A percentile compares a stretch with the other conserved stretches of the same genome.
Evolutionary conservation across 2,797 vertebrate species (phyloP).

Genomic region (Anolis apletophallus): DNA sequence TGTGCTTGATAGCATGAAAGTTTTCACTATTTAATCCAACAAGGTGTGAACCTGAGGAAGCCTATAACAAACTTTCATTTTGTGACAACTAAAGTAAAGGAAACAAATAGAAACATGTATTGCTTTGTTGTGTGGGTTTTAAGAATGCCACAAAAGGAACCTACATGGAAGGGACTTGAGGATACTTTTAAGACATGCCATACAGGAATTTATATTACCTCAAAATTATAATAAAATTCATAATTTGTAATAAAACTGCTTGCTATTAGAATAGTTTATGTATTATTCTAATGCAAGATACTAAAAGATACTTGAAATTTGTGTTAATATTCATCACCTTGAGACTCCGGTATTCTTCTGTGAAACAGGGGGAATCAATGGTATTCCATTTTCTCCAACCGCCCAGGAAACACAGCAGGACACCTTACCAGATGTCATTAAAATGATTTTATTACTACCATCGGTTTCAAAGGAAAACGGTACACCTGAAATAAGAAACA

Average conservation of each 20-base stretch:
- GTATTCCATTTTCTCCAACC: conserved; percentile 85
- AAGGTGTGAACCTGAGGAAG: background rate
- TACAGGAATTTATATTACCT: background rate
- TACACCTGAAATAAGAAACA: conserved; percentile 80
- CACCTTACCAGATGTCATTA: conserved; percentile 96
- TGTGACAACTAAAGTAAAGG: background rate
- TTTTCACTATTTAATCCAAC: background rate
- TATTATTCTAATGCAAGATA: background rate
- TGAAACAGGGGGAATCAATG: conserved; percentile 85
- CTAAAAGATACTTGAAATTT: background rate
- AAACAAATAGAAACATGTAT: background rate
- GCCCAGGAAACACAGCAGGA: conserved; percentile 93
- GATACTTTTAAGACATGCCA: background rate
- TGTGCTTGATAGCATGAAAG: background rate
- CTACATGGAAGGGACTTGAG: background rate
- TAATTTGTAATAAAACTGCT: background rate
- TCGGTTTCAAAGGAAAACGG: conserved; percentile 93
- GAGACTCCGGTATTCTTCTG: conserved; percentile 80
- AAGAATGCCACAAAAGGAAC: background rate
- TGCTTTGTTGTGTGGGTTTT: background rate
- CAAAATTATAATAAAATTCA: background rate
- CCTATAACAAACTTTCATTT: background rate
- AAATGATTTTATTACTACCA: conserved; percentile 86
- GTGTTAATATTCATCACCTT: conserved; percentile 78
- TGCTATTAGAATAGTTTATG: background rate